Base-by-base conservation (phyloP, 1,140 invertebrate genomes). In the Elymnias hypermnestra region DNA sequence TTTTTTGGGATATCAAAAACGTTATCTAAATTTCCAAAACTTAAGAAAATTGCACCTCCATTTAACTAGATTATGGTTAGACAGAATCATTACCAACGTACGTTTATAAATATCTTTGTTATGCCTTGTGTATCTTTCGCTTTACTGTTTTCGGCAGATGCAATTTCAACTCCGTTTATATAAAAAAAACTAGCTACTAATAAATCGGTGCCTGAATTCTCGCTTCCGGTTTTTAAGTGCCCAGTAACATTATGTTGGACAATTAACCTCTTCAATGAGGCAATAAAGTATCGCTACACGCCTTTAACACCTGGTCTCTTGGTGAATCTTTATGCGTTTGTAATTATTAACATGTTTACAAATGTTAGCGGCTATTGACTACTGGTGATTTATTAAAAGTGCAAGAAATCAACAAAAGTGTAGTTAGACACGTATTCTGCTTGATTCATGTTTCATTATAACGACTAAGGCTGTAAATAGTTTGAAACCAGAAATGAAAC, bases 161-260 rank as follows among this genome's bases (percentile, higher is more conserved):
- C 28, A 25, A 39, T 14, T 19, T 3, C 8, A 21, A 28, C 19
- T 29, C 12, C 29, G 12, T 12, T 31, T 13, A 39, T 15, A 33
- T 12, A 48, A 48, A 7, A 33, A 19, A 12, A n/a, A n/a, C n/a
- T n/a, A n/a, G n/a, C n/a, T 33, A 19, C 33, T 22, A 29, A 37
- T 40, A 52, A 45, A 45, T 38, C 33, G 33, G 33, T 31, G 19
- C 13, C 19, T 40, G 9, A 51, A 22, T 37, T 28, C 21, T 18
- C 25, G 31, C 65, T 72, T 75, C 72, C 72, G 54, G 46, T 55
- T n/a, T 21, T 60, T 18, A 47, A 69, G 62, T n/a, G 37, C 44
- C 51, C 41, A 55, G 56, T 48, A 57, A 45, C 36, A 57, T 51
- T 52, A 29, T 29, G 26, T 12, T 6, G 9, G 26, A 29, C 10